phyloP scores from a whole-genome alignment of 2,888 invertebrate genomes.

The Macaria notata region DNA sequence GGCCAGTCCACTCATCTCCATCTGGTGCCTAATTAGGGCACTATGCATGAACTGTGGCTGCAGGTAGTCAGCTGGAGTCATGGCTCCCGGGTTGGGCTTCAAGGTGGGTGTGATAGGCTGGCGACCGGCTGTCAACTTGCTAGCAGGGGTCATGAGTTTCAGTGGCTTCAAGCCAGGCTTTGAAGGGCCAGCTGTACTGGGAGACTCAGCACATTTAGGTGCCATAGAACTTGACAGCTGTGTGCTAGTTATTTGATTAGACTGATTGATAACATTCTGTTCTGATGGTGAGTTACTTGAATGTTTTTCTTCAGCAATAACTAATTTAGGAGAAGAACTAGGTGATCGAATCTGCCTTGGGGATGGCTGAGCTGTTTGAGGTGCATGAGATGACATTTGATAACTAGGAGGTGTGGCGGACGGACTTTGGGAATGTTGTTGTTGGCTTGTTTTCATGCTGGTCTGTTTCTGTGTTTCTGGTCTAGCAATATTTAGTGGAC shows the following conservation, averaged over 20 bases:
- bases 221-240: slow-evolving; percentile 58
- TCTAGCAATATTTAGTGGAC: slow-evolving; percentile 48
- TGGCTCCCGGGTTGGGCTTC: slow-evolving; percentile 48
- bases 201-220: slow-evolving; percentile 53
- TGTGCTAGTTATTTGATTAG: slow-evolving; percentile 70
- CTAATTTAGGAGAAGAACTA: slow-evolving; percentile 76
- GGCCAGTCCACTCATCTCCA: slow-evolving; percentile 61
- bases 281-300: slow-evolving; percentile 51
- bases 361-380: slow-evolving; percentile 57
- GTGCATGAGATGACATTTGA: slow-evolving; percentile 52
- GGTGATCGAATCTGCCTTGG: slow-evolving; percentile 77
- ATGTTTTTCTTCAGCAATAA: slow-evolving; percentile 78
- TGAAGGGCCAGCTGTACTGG: slow-evolving; percentile 61
- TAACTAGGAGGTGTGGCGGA: slow-evolving; percentile 54
- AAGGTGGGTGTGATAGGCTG: slow-evolving; percentile 58
- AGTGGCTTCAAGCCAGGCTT: slow-evolving; percentile 59
- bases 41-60: slow-evolving; percentile 57
- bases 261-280: slow-evolving; percentile 62
- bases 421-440: slow-evolving; percentile 40
- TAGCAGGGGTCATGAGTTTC: slow-evolving; percentile 53
- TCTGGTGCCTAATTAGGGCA: slow-evolving; percentile 63
- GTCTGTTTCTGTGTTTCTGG: slow-evolving; percentile 56
- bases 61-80: slow-evolving; percentile 59
- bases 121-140: slow-evolving; percentile 55
- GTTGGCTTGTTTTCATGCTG: slow-evolving; percentile 45